Base-by-base conservation (phyloP, 2,888 invertebrate species). In the Epirrita christyi region DNA sequence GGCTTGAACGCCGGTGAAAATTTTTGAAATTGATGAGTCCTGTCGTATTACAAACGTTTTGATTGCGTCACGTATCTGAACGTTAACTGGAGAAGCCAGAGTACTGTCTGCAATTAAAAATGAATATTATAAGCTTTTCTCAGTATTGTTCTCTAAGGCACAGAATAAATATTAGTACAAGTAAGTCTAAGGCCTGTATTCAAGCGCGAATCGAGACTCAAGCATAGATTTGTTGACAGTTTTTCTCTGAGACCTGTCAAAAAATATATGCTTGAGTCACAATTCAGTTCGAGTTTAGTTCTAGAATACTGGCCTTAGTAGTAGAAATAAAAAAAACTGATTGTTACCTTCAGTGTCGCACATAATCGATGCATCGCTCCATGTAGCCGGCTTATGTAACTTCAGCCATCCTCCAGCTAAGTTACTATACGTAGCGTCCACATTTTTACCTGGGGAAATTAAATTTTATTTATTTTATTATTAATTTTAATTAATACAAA, bases 391-490 rank as follows among this genome's bases (percentile, higher is more conserved):
- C 8, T 42, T 32, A 14, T 50, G 50, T 0, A 32, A 27, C 13
- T 50, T 50, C 27, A 50, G 6, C 50, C 50, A 50, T 27, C 50
- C 50, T 11, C 34, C 42, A 6, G 50, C 50, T 9, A 36, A n/a
- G 36, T 21, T 13, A 32, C 41, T 32, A 21, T 42, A 50, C 27
- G 42, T 50, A 34, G 29, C 42, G 1, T 50, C 42, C 28, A 29
- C 6, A 6, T 29, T 29, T 13, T 1, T 13, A 34, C 50, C 50
- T 50, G 27, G 0, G 32, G 13, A 42, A 21, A 21, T n/a, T n/a
- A 38, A 14, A 47, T 29, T 29, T 44, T 8, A 2, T 29, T 29
- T 29, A 7, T 29, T n/a, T n/a, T n/a, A n/a, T n/a, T n/a, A n/a
- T n/a, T n/a, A n/a, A n/a, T n/a, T n/a, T n/a, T n/a, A n/a, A n/a